Conservation (phyloP, 2,113 vertebrate species). For the Corapipo altera region DNA sequence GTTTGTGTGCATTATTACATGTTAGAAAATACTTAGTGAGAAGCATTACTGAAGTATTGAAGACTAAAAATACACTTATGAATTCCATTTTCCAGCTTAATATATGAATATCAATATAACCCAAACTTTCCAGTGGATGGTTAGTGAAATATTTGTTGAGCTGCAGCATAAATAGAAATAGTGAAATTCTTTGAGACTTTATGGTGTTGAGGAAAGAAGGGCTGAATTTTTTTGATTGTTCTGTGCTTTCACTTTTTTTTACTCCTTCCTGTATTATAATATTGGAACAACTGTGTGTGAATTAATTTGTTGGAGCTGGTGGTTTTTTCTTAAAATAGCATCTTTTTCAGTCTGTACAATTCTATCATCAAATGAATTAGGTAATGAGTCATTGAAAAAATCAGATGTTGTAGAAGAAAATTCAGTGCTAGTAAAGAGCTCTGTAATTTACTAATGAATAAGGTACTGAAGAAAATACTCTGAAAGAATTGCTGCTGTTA, state of each 20-base stretch:
- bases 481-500: background rate
- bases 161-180: background rate
- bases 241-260: background rate
- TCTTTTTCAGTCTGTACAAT: background rate
- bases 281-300: background rate
- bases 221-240: background rate
- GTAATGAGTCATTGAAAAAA: background rate
- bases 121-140: background rate
- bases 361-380: background rate
- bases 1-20: background rate
- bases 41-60: background rate
- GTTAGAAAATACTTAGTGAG: background rate
- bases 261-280: background rate
- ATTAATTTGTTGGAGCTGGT: background rate
- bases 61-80: background rate
- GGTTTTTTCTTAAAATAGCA: background rate
- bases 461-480: background rate
- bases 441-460: background rate
- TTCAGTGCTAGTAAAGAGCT: background rate
- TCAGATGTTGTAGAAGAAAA: background rate
- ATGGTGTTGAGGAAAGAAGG: background rate
- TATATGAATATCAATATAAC: background rate
- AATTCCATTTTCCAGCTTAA: background rate
- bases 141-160: background rate
- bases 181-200: background rate